A percentile compares a stretch with the other conserved stretches of the same genome.
These are phyloP conservation scores for Tholera decimalis DNA, from an alignment of 2,888 invertebrate genomes.

Conservation along the genomic window DNA sequence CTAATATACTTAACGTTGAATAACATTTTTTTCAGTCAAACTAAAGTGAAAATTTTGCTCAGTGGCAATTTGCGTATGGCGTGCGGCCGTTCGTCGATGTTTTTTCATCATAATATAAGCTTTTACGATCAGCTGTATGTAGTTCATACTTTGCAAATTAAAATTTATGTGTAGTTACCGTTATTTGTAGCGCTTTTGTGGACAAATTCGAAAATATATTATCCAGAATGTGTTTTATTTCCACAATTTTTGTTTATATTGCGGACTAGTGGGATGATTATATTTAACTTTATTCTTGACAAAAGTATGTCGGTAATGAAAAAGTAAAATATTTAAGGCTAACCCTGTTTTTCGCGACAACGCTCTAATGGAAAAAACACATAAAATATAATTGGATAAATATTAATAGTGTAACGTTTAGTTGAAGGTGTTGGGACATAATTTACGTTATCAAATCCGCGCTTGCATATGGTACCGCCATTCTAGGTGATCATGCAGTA, in stretches of 20 bases:
- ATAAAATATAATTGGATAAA: too few species aligned
- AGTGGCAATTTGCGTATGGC: conserved; percentile 38
- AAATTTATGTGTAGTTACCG: conserved; percentile 30
- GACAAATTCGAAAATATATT: conserved; percentile 4
- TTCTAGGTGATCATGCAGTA: too few species aligned
- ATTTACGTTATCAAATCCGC: too few species aligned
- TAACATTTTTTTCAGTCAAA: conserved; percentile 29
- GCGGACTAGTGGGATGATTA: not conserved
- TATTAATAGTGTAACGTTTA: too few species aligned
- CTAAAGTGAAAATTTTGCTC: conserved; percentile 38
- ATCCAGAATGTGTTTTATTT: conserved; percentile 19
- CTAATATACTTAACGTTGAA: not conserved
- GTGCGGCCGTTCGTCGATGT: conserved; percentile 35
- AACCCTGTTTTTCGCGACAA: too few species aligned
- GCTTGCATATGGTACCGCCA: too few species aligned
- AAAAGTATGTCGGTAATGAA: too few species aligned
- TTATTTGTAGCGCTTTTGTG: conserved; percentile 19
- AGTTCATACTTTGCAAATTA: conserved; percentile 49
- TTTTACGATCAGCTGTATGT: conserved; percentile 48
- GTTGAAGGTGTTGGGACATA: too few species aligned
- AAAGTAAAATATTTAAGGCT: too few species aligned
- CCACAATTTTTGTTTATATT: not conserved
- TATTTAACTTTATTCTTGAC: not conserved
- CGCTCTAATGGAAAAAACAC: too few species aligned
- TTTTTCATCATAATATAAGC: conserved; percentile 42